A percentile compares a stretch with the other conserved stretches of the same genome.
These are phyloP conservation scores for Leptinotarsa peninsularis DNA, from an alignment of 2,888 invertebrate species.

Conservation along the genomic window DNA sequence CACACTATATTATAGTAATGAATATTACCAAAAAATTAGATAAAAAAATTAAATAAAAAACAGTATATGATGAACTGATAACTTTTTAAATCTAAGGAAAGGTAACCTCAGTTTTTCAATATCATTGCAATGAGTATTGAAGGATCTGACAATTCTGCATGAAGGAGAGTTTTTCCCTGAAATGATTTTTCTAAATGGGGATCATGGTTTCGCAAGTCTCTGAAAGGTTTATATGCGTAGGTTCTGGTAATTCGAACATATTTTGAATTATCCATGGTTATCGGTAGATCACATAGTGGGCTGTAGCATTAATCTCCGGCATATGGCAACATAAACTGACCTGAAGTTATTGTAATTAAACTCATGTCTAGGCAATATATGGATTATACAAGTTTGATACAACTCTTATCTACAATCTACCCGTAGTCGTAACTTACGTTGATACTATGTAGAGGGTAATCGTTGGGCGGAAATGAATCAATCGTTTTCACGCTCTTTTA, in stretches of 20 bases:
- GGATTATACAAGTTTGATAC: slow-evolving; percentile 14
- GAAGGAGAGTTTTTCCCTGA: too few relatives aligned
- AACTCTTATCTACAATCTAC: slow-evolving; percentile 4
- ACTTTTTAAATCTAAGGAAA: too few relatives aligned
- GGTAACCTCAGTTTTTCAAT: too few relatives aligned
- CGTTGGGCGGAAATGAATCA: slow-evolving; percentile 1
- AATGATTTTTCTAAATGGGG: too few relatives aligned
- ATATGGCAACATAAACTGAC: slow-evolving; percentile 13
- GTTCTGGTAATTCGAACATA: not conserved
- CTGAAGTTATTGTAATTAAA: slow-evolving; percentile 21
- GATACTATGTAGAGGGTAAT: slow-evolving; percentile 8
- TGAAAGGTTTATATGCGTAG: not conserved
- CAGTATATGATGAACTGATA: too few relatives aligned
- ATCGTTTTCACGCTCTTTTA: not conserved
- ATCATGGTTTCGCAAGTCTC: too few relatives aligned
- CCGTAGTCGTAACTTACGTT: slow-evolving; percentile 17
- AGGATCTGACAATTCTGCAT: too few relatives aligned
- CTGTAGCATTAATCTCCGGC: slow-evolving; percentile 14
- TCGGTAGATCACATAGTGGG: slow-evolving; percentile 13
- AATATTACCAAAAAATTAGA: too few relatives aligned
- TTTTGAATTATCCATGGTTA: slow-evolving; percentile 3
- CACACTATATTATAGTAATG: too few relatives aligned
- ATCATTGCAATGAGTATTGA: too few relatives aligned
- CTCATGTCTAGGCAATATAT: slow-evolving; percentile 14
- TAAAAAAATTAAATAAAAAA: too few relatives aligned